phyloP scores from a whole-genome alignment of 2,888 invertebrate genomes.

The Eupithecia exiguata region DNA sequence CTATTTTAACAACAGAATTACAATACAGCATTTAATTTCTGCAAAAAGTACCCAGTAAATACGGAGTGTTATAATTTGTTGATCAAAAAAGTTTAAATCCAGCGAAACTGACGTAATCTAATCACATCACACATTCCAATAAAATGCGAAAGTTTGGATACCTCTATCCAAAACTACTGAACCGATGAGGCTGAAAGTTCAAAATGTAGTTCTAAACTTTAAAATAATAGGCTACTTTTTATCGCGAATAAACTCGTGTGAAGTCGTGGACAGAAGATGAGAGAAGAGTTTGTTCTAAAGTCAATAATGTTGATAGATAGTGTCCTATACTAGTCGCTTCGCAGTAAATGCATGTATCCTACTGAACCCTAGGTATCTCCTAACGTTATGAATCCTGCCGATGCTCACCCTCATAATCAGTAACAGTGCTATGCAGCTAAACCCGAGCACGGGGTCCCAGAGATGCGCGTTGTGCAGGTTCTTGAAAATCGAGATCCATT shows the following conservation, averaged over 20 bases:
- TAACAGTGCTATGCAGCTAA: constrained; percentile 88
- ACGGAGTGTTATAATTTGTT: neutral
- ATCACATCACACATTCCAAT: neutral
- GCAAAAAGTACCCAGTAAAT: neutral
- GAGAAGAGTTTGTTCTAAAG: neutral
- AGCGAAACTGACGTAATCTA: neutral
- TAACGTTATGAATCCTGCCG: neutral
- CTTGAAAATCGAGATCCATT: constrained; percentile 88
- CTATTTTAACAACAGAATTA: neutral
- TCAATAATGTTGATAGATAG: neutral
- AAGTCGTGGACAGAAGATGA: neutral
- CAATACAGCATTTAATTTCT: neutral
- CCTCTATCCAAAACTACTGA: neutral
- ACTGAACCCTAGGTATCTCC: neutral
- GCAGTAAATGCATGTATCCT: neutral
- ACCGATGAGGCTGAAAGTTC: neutral
- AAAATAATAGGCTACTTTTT: neutral
- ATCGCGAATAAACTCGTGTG: neutral
- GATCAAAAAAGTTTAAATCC: neutral
- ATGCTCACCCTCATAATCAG: constrained; percentile 89
- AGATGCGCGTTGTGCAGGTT: constrained; percentile 86
- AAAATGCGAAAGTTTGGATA: neutral
- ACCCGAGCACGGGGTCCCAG: constrained; percentile 90
- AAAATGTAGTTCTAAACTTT: neutral
- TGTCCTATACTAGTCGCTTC: neutral